phyloP scores from a whole-genome alignment of 2,113 vertebrate species.

The Arenaria interpres region DNA sequence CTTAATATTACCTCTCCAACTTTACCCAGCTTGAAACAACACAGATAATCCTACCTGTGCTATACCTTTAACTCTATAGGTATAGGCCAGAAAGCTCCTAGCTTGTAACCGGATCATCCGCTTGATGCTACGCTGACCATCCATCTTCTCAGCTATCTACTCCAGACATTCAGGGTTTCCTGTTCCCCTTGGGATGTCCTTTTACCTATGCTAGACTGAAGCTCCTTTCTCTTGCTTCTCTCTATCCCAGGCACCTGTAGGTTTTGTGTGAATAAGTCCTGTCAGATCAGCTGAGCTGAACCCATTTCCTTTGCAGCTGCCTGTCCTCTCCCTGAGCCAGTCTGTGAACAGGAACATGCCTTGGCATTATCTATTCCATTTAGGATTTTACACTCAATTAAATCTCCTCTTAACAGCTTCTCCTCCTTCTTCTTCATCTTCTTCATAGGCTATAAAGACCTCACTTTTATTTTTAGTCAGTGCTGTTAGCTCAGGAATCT shows the following conservation, averaged over 20 bases:
- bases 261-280: neutral
- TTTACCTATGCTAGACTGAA: neutral
- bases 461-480: constrained; percentile 50
- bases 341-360: neutral
- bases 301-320: neutral
- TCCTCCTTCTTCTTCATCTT: constrained; percentile 41
- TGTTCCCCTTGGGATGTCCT: neutral
- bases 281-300: neutral
- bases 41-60: neutral
- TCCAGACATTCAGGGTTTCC: neutral
- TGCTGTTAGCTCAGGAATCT: neutral
- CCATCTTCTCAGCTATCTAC: neutral
- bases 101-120: neutral
- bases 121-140: neutral
- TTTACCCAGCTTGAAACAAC: neutral
- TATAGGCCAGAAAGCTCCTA: neutral
- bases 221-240: neutral
- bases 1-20: neutral
- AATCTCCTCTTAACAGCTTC: constrained; percentile 32
- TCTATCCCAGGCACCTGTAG: neutral
- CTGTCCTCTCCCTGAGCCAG: neutral
- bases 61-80: neutral
- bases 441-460: constrained; percentile 20
- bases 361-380: constrained; percentile 53
- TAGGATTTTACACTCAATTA: constrained; percentile 67